Base-by-base conservation (phyloP, 2,888 invertebrate genomes). In the Sinotaia quadrata region DNA sequence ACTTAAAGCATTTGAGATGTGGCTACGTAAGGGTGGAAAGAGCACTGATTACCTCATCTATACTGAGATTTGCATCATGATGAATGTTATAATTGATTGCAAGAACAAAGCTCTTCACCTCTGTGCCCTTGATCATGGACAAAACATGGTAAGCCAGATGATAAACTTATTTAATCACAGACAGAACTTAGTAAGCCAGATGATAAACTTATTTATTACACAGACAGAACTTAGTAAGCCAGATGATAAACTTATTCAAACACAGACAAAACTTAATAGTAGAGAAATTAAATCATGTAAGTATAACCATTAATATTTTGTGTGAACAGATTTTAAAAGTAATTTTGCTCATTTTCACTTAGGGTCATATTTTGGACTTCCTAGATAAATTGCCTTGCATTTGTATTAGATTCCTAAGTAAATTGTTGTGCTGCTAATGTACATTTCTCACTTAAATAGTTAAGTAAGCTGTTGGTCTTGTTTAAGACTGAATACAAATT, bases 21-120 rank as follows among this genome's bases (percentile, higher is more conserved):
- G 86, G 85, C 81, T 90, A 80, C 86, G 88, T 71, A 84, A 87
- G 71, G 89, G 89, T 47, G 85, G 88, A 15, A 88, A 88, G 72
- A 85, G 96, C 15, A 97, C 98, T 63, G 99, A 99, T 90, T 99
- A 98, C 90, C 95, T 97, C 82, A 92, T 98, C 81, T 98, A 97
- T 4, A 94, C 96, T 36, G 99, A 99, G 91, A 95, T 98, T 90
- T 98, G 98, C 89, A 97, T 97, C 34, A 98, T 98, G 98, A 95
- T 98, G 84, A 99, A 99, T 90, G 98, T 98, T 79, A 95, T 98
- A 76, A 91, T 98, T 82, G 98, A 98, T 78, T 85, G 87, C 76
- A 88, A 88, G 76, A 85, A 84, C 71, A 86, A 87, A 83, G 97
- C 97, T 78, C 92, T 97, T 88, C 97, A 97, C 89, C 91, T 98